phyloP scores from a whole-genome alignment of 2,797 vertebrate species.

The Falco concolor region DNA sequence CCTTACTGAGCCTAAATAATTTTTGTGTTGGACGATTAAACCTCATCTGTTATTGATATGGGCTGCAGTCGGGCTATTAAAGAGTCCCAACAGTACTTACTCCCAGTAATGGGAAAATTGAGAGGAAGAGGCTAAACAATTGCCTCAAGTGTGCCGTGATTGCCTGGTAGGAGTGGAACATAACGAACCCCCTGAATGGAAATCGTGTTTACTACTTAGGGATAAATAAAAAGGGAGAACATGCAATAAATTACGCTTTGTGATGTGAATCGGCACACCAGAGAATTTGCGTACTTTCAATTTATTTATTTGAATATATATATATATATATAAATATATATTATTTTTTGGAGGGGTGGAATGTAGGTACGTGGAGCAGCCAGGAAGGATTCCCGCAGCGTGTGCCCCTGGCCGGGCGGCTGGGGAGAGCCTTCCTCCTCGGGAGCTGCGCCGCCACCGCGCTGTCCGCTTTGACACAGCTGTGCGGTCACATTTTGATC shows the following conservation, averaged over 20 bases:
- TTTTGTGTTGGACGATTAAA: conserved; percentile 93
- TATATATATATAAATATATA: background rate
- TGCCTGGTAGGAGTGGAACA: conserved; percentile 77
- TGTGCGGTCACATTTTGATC: conserved; percentile 91
- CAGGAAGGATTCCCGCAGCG: background rate
- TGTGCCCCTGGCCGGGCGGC: background rate
- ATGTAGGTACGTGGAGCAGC: background rate
- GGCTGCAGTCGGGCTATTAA: conserved; percentile 90
- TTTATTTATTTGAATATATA: conserved; percentile 54
- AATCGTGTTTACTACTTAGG: conserved; percentile 71
- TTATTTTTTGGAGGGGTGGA: conserved; percentile 36
- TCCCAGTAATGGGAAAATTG: conserved; percentile 86
- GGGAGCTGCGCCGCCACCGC: rapidly evolving
- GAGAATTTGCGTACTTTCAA: conserved; percentile 71
- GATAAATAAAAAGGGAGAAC: conserved; percentile 77
- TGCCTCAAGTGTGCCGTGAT: conserved; percentile 79
- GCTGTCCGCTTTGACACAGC: conserved; percentile 79
- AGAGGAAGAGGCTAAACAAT: conserved; percentile 83
- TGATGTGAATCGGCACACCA: conserved; percentile 64
- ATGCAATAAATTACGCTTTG: conserved; percentile 73
- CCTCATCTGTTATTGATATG: conserved; percentile 99
- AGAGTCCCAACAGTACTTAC: conserved; percentile 86
- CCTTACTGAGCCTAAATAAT: conserved; percentile 89
- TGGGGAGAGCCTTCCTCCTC: background rate
- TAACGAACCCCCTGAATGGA: conserved; percentile 71